Evolutionary conservation across 2,113 vertebrate genomes (phyloP).

Genomic region (Brachypteracias leptosomus): DNA sequence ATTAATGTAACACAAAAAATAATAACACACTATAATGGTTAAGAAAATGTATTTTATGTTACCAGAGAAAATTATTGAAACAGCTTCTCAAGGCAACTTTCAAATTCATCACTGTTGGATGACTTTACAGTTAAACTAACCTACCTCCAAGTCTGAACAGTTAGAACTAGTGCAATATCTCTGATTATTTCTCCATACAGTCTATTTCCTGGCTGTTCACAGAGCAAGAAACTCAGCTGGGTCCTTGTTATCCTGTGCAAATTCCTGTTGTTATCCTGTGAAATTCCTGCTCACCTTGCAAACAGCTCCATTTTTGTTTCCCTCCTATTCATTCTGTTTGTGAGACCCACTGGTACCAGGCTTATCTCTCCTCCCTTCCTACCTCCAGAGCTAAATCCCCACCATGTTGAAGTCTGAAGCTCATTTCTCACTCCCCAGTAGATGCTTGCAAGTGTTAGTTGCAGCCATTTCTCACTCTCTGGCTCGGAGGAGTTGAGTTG

Average conservation of each 20-base stretch:
- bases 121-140: background rate
- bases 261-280: background rate
- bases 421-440: rapidly evolving
- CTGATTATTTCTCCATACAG: background rate
- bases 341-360: background rate
- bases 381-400: background rate
- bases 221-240: background rate
- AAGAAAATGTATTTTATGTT: background rate
- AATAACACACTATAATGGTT: background rate
- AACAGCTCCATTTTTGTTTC: background rate
- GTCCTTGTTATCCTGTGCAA: background rate
- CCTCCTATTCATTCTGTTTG: background rate
- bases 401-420: background rate
- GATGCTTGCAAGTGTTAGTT: rapidly evolving
- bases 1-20: background rate
- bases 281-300: background rate
- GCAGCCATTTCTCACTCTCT: background rate
- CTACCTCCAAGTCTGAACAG: background rate
- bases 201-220: background rate
- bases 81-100: background rate
- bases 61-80: background rate
- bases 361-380: background rate
- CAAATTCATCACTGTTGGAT: background rate
- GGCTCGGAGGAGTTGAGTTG: rapidly evolving
- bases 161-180: background rate